Percentiles rank a stretch among this genome's conserved stretches.
phyloP scores from a whole-genome alignment of 2,113 vertebrate species.

The Neolamprologus brichardi region DNA sequence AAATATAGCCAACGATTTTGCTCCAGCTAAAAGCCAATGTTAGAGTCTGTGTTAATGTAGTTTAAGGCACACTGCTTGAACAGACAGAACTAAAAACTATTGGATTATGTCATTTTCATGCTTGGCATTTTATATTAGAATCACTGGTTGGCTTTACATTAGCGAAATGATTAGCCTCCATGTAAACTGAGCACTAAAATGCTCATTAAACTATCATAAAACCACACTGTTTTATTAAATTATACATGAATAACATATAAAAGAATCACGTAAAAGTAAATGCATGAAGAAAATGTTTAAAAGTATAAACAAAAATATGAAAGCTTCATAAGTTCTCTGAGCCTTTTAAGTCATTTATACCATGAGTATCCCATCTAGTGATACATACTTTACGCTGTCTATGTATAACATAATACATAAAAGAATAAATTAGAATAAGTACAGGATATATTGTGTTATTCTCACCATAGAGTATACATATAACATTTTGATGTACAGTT shows the following conservation, averaged over 20 bases:
- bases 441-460: not conserved
- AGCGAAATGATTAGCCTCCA: not conserved
- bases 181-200: not conserved
- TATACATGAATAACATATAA: not conserved
- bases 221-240: not conserved
- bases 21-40: not conserved
- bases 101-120: not conserved
- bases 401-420: not conserved
- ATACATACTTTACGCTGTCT: fast-evolving
- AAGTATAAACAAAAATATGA: not conserved
- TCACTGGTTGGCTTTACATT: not conserved
- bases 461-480: fast-evolving
- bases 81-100: not conserved
- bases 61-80: not conserved
- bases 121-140: not conserved
- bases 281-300: not conserved
- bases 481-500: not conserved
- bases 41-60: not conserved
- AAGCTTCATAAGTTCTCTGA: not conserved
- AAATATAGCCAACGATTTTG: not conserved
- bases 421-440: not conserved
- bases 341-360: not conserved
- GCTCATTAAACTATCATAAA: not conserved
- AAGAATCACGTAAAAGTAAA: not conserved
- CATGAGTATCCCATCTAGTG: not conserved